Conservation (phyloP, 2,797 vertebrate species). For the Sebastes diaconus region DNA sequence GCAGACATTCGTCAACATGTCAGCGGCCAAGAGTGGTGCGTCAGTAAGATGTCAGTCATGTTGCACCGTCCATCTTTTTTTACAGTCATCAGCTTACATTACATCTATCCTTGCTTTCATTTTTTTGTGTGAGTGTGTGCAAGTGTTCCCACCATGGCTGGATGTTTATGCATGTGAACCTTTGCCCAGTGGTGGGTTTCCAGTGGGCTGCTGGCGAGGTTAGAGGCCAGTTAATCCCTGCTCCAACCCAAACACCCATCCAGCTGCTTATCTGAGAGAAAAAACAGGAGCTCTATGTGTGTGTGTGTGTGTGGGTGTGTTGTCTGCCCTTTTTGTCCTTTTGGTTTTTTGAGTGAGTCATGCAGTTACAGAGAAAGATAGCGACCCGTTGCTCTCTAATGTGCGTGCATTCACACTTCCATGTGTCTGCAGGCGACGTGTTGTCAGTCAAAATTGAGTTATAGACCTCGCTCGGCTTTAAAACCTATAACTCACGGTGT, state of each 20-base stretch:
- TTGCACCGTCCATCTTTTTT: background rate
- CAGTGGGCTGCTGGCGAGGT: background rate
- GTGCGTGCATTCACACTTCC: background rate
- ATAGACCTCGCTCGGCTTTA: background rate
- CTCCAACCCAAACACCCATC: conserved; percentile 27
- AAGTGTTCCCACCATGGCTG: background rate
- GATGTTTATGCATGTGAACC: conserved; percentile 3
- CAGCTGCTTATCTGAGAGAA: conserved; percentile 42
- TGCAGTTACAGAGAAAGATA: background rate
- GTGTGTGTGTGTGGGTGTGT: background rate
- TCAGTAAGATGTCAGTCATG: background rate
- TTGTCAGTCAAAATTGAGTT: background rate
- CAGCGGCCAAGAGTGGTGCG: background rate
- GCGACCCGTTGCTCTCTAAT: background rate
- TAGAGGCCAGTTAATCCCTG: conserved; percentile 13
- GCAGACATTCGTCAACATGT: background rate
- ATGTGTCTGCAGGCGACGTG: background rate
- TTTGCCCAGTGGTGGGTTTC: background rate
- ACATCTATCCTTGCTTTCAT: background rate
- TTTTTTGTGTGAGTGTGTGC: background rate
- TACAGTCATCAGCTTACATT: background rate
- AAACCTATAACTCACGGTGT: background rate
- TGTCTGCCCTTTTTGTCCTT: background rate
- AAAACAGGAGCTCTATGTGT: background rate
- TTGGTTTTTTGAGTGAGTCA: background rate